Evolutionary conservation across 2,797 vertebrate genomes (phyloP), one percentile per base, ranked within the genome.

Genomic region (Liparis tanakae): DNA sequence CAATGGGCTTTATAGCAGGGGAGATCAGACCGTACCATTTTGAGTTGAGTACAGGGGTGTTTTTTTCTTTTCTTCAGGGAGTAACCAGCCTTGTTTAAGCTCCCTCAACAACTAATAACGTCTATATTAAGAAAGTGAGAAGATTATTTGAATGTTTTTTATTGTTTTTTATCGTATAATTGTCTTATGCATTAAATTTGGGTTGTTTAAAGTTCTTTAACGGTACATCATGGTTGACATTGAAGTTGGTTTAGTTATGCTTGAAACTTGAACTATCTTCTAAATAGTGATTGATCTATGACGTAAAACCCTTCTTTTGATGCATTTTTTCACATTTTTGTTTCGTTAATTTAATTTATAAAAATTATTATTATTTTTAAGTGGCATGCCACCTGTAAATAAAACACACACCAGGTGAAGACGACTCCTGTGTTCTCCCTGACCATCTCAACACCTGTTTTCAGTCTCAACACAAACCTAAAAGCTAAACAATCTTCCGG

Each of bases 1-100:
- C 4, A 34, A 2, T 34, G 2, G 17, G 0, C 2, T 50, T 64
- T 50, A 63, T 20, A 36, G 33, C 10, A 10, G 6, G 14, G 44
- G 62, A 13, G 13, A 7, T 64, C 12, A 13, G 62, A 51, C 5
- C 37, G 62, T 20, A 64, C 46, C 33, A 64, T 64, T 33, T 20
- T 51, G n/a, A 48, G 1, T 46, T 5, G 0, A 46, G 9, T 18
- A 33, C 5, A 61, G 62, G 34, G 33, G 33, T 13, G 61, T 34
- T n/a, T n/a, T 3, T n/a, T 15, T n/a, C 6, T n/a, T 15, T 20
- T 6, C 20, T 64, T 36, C 17, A 63, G 12, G 44, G 8, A 63
- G 48, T 20, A 20, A 17, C 17, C 14, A 15, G 7, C 17, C 44
- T 46, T 46, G 44, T 15, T 7, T 18, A 48, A 48, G 18, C n/a